Evolutionary conservation across 2,797 vertebrate species (phyloP), one percentile per base, ranked within the genome.

Genomic region (Australoheros facetus): DNA sequence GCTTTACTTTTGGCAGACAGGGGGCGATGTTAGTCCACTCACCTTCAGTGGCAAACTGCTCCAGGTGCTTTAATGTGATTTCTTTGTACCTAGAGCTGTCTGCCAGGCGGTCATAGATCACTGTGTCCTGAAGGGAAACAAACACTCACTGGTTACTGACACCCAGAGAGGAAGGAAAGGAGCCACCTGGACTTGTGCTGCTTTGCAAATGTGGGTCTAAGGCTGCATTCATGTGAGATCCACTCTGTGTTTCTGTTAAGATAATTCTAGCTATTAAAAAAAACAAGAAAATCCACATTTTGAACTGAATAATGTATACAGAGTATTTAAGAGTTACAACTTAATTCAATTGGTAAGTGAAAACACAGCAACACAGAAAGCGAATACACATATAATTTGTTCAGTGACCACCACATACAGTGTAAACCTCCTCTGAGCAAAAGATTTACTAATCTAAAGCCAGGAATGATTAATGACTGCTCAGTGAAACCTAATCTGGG

Each of bases 11-110:
- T 78, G 17, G n/a, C 75, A 83, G 85, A 79, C 87, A 90, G 92
- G 87, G 92, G 90, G 90, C 83, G 39, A 73, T 81, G 81, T 89
- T 86, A 12, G 54, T 54, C 84, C 80, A 93, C 95, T 93, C 81
- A 98, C 98, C 98, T 95, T 99, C 98, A 6, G 98, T 99, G 74
- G 98, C 98, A 96, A 99, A 99, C 91, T 98, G 97, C 85, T 99
- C 98, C 94, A 99, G 96, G 94, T 99, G 98, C 94, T 99, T 99
- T 85, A 99, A 91, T 7, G 98, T 99, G 88, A 98, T 99, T 94
- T 99, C 98, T 95, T 98, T 99, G 94, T 97, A 99, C 92, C 96
- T 97, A 72, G 98, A 99, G 87, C 93, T 98, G 94, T 99, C 98
- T 69, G 98, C 97, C 87, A 99, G 96, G 72, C 98, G 97, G 84